Percentiles rank a stretch among this genome's conserved stretches.
Conservation (phyloP, 2,888 invertebrate species). For the Bellardia bayeri region DNA sequence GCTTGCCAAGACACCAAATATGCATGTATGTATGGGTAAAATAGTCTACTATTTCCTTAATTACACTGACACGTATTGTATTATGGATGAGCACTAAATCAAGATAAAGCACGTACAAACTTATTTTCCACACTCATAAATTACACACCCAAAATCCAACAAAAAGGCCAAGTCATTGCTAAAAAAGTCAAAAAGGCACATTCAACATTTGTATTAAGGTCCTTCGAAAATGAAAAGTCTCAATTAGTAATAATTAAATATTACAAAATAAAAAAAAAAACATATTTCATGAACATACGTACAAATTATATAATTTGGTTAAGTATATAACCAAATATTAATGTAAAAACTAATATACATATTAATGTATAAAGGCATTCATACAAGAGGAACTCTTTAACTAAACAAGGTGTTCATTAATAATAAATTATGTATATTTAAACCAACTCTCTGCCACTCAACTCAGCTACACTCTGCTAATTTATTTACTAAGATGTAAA, state of each 20-base stretch:
- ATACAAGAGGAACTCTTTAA: slow-evolving; percentile 46
- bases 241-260: slow-evolving; percentile 47
- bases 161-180: slow-evolving; percentile 44
- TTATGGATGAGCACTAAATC: slow-evolving; percentile 46
- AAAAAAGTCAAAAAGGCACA: slow-evolving; percentile 2
- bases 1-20: too few relatives aligned
- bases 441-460: slow-evolving; percentile 8
- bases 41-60: slow-evolving; percentile 14
- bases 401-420: slow-evolving; percentile 63
- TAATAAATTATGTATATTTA: slow-evolving; percentile 37
- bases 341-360: neutral
- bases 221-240: slow-evolving; percentile 41
- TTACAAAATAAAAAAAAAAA: neutral
- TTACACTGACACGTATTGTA: slow-evolving; percentile 11
- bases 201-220: neutral
- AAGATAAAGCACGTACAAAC: slow-evolving; percentile 49
- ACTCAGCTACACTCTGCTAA: neutral
- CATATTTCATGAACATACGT: neutral
- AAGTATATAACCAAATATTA: neutral
- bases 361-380: neutral
- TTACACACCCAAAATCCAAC: slow-evolving; percentile 26
- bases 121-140: neutral
- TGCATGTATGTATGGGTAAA: too few relatives aligned
- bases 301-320: slow-evolving; percentile 6
- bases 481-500: neutral